Conservation (phyloP, 1,140 invertebrate species). For the Orchestia grillus region DNA sequence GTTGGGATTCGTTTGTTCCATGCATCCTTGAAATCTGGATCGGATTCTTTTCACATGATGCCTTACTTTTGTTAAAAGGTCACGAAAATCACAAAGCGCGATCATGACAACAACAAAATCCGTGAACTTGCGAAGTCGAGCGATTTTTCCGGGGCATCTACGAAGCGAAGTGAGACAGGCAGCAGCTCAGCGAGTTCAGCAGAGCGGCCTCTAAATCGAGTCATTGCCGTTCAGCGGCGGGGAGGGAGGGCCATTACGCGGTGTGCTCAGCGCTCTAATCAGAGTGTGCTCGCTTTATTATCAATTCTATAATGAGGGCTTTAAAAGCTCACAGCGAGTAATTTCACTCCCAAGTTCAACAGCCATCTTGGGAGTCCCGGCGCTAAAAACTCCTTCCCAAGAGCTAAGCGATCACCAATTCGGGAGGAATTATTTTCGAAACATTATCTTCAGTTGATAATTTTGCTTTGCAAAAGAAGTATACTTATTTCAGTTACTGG, state of each 20-base stretch:
- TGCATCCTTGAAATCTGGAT: background rate
- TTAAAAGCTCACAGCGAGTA: background rate
- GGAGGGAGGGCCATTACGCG: background rate
- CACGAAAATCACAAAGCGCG: background rate
- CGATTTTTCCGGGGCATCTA: background rate
- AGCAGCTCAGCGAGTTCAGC: background rate
- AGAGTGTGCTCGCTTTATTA: conserved; percentile 50
- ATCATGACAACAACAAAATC: background rate
- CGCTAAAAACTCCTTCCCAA: background rate
- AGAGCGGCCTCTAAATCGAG: background rate
- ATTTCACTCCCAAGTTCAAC: background rate
- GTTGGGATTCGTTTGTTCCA: background rate
- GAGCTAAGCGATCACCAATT: background rate
- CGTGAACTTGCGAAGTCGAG: background rate
- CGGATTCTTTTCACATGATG: background rate
- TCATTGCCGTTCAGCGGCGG: background rate
- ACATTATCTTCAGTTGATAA: background rate
- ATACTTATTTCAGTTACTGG: background rate
- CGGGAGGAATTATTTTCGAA: background rate
- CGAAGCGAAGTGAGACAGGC: background rate
- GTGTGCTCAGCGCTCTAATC: conserved; percentile 4
- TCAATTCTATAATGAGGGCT: conserved; percentile 23
- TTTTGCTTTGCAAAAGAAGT: background rate
- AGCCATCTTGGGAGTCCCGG: conserved; percentile 13
- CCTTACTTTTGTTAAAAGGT: conserved; percentile 7